Conservation (phyloP, 2,888 invertebrate species). For the Lithophane semibrunnea region DNA sequence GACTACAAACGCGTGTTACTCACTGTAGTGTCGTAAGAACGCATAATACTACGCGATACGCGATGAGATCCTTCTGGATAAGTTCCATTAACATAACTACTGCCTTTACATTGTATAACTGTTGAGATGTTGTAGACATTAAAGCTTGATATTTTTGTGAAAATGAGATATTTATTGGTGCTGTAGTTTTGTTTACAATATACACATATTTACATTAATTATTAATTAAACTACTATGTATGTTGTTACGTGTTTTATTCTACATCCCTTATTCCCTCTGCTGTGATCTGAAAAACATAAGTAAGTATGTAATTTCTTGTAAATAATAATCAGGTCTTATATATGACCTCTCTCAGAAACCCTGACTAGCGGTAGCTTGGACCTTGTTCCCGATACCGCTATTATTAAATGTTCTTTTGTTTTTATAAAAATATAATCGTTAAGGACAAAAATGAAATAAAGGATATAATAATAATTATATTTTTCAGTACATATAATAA, state of each 20-base stretch:
- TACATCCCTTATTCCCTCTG: constrained; percentile 87
- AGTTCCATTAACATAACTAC: constrained; percentile 66
- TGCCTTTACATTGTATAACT: constrained; percentile 88
- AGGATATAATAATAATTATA: too few relatives aligned
- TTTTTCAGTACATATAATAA: too few relatives aligned
- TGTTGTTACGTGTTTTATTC: constrained; percentile 81
- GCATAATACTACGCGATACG: constrained; percentile 74
- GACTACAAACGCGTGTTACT: constrained; percentile 93
- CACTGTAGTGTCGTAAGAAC: constrained; percentile 85
- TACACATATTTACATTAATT: constrained; percentile 82
- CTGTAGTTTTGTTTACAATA: constrained; percentile 89
- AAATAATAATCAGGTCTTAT: not conserved
- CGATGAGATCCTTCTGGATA: constrained; percentile 71
- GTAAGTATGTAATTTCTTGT: not conserved
- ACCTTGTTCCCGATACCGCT: too few relatives aligned
- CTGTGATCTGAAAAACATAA: constrained; percentile 81
- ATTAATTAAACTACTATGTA: constrained; percentile 87
- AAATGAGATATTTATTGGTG: constrained; percentile 90
- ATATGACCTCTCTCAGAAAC: too few relatives aligned
- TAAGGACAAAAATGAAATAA: too few relatives aligned
- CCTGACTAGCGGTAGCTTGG: too few relatives aligned
- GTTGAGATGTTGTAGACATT: constrained; percentile 82
- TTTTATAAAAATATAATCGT: too few relatives aligned
- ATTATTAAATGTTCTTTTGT: too few relatives aligned
- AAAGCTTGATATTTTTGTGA: constrained; percentile 89